These are phyloP conservation scores for Oryzias celebensis DNA, from an alignment of 2,113 vertebrate genomes.

Conservation along the genomic window DNA sequence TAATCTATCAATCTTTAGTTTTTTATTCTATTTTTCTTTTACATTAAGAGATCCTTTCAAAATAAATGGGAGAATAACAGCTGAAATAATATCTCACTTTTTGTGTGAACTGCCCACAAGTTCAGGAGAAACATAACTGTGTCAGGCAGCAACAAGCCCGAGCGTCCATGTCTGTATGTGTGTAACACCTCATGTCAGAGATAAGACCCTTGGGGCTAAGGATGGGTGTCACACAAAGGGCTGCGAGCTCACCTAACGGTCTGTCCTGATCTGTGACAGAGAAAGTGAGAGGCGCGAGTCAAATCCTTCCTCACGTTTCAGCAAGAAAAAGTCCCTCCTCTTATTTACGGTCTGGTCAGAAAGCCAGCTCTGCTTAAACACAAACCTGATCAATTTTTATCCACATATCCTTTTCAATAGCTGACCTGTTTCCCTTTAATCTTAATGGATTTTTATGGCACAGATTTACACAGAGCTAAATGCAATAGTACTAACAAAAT, in stretches of 20 bases:
- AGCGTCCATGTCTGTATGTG: slow-evolving; percentile 6
- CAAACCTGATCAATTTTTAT: too few species aligned
- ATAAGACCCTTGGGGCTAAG: slow-evolving; percentile 57
- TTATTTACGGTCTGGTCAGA: slow-evolving; percentile 66
- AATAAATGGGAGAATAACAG: slow-evolving; percentile 5
- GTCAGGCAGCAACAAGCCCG: slow-evolving; percentile 43
- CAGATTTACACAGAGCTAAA: too few species aligned
- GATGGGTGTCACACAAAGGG: slow-evolving; percentile 61
- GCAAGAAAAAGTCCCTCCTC: slow-evolving; percentile 40
- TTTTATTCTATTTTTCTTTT: too few species aligned
- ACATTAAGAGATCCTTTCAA: not conserved
- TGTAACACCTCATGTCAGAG: slow-evolving; percentile 31
- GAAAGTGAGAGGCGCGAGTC: slow-evolving; percentile 47
- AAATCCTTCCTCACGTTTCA: slow-evolving; percentile 72
- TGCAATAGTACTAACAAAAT: too few species aligned
- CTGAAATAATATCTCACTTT: slow-evolving; percentile 16
- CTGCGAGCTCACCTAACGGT: slow-evolving; percentile 55
- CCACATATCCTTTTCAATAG: too few species aligned
- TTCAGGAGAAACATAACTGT: not conserved
- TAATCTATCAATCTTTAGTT: too few species aligned
- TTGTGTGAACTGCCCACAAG: slow-evolving; percentile 8
- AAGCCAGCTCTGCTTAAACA: slow-evolving; percentile 50
- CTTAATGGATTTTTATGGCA: too few species aligned
- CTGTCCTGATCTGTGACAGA: slow-evolving; percentile 51
- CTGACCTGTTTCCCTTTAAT: too few species aligned